These are phyloP conservation scores for Mellilla xanthometata DNA, from an alignment of 2,888 invertebrate genomes.

Conservation along the genomic window DNA sequence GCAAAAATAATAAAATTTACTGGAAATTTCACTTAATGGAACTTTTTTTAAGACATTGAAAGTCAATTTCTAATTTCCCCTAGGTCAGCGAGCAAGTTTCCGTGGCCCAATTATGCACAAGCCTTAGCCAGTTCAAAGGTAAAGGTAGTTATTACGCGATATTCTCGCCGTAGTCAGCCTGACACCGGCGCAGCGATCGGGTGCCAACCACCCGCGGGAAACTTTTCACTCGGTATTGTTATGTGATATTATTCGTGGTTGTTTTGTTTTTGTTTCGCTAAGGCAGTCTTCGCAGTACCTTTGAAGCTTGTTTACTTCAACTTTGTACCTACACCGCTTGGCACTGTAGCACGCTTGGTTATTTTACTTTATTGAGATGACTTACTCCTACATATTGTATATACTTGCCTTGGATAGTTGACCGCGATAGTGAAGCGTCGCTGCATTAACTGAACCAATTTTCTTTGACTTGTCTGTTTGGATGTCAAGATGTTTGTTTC, in stretches of 20 bases:
- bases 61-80: too few relatives aligned
- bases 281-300: conserved; percentile 14
- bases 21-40: too few relatives aligned
- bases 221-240: conserved; percentile 36
- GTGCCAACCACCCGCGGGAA: conserved; percentile 37
- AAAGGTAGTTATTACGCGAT: conserved; percentile 53
- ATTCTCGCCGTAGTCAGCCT: conserved; percentile 56
- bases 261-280: conserved; percentile 26
- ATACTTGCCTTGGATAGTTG: too few relatives aligned
- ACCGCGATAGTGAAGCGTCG: too few relatives aligned
- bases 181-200: conserved; percentile 48
- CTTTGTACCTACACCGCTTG: conserved; percentile 14
- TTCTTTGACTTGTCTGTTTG: too few relatives aligned
- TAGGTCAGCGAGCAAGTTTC: too few relatives aligned
- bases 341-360: not conserved
- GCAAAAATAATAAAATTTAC: too few relatives aligned
- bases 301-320: conserved; percentile 9
- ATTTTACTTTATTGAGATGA: too few relatives aligned
- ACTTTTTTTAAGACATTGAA: too few relatives aligned
- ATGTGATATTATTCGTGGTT: conserved; percentile 20
- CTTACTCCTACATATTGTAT: too few relatives aligned
- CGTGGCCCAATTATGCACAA: conserved; percentile 38
- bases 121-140: conserved; percentile 42
- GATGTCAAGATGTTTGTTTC: too few relatives aligned
- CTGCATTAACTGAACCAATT: too few relatives aligned